Base-by-base conservation (phyloP, 2,888 invertebrate genomes). In the Gnatocerus cornutus region DNA sequence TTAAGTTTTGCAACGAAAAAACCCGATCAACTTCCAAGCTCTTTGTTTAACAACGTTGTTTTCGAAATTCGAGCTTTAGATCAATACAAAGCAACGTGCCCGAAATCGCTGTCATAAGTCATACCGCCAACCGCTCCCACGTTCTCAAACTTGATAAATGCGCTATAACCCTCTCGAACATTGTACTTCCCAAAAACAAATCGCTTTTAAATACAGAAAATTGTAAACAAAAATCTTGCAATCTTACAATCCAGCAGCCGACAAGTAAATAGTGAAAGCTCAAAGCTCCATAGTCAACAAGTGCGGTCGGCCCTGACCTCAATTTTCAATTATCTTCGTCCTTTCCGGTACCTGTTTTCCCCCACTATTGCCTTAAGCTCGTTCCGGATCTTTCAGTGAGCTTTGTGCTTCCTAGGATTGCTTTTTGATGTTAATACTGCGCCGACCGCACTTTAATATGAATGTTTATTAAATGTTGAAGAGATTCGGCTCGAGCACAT, bases 391-490 rank as follows among this genome's bases (percentile, higher is more conserved):
- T 41, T 53, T 53, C 33, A 55, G 41, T 30, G 29, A 55, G 41
- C 50, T 50, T 52, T 52, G 30, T 52, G 52, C 52, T 52, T 52
- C 52, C 52, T 33, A 29, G 52, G 13, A 52, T 52, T 52, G 52
- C 52, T 33, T 52, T 52, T 30, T 33, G 52, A 52, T 52, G 52
- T 30, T 52, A 52, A 52, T 52, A 52, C 14, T 13, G 10, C 52
- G 30, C 7, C 30, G 9, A 52, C 52, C 33, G 12, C 52, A 33
- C 50, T 33, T 33, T 52, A 52, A 52, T 52, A 52, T 52, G 52
- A 30, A 52, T 50, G 52, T 33, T 52, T 52, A 52, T 52, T 52
- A 33, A 52, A 52, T 52, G 30, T 13, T 7, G 30, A 21, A 29
- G 8, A 14, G 14, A 52, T 52, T 50, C 7, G 12, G 10, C 3